Evolutionary conservation across 64 coral and sea anemone species (phyloP), one percentile per base, ranked within the genome.

Genomic region (Actinia equina): DNA sequence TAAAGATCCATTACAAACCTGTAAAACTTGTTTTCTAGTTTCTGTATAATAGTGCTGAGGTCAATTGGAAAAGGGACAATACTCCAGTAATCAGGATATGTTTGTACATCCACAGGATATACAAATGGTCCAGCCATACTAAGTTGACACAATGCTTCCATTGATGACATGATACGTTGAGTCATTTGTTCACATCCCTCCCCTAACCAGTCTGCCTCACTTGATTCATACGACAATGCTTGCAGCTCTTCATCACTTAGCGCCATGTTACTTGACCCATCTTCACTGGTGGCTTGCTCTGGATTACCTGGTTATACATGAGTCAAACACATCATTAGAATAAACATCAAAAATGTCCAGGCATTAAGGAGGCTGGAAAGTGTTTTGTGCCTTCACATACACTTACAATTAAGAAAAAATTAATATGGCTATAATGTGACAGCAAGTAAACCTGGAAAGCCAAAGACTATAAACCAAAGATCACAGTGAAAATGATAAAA

Each of bases 31-130:
- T 99, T 95, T 77, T 77, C 88, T 13, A 99, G 90, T 41, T 93
- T 92, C 23, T 99, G 93, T 43, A 89, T 92, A 16, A 99, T 76
- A 41, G 93, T 92, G 30, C 89, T 88, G 7, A 99, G 88, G 71
- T 99, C 97, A 23, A 86, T 92, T 6, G 97, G 97, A 65, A 92
- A 99, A 45, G 97, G 92, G 1, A 99, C 97, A 37, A 99, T 91
- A 57, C 87, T 95, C 97, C 97, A 99, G 57, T 99, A 99, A 41
- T 99, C 97, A 3, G 97, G 93, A 51, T 99, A 99, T 1, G 93
- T 53, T 12, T 94, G 93, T 11, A 99, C 97, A 84, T 99, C 97
- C n/a, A 99, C 97, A 0, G 97, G 93, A 82, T 94, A 99, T 2
- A 94, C 97, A 86, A 99, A 99, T 6, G 94, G 90, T 41, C 93